phyloP scores from a whole-genome alignment of 1,140 invertebrate species.

The Archivesica marissinica region DNA sequence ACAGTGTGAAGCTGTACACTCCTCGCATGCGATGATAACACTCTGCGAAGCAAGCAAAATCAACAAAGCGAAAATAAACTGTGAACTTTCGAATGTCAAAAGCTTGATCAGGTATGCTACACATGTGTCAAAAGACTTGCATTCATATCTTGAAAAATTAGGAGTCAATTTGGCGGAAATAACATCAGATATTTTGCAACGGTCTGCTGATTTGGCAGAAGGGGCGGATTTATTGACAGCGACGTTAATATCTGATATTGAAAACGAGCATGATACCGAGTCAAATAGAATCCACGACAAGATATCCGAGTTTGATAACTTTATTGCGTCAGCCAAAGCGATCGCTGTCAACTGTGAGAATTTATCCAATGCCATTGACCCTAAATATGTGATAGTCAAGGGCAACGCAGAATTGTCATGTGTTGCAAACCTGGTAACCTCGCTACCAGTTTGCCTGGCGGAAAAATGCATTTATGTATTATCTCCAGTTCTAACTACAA shows the following conservation, averaged over 20 bases:
- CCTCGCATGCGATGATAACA: slow-evolving; percentile 34
- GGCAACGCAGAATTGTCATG: not conserved
- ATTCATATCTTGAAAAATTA: slow-evolving; percentile 51
- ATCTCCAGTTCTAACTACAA: not conserved
- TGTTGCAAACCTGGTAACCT: not conserved
- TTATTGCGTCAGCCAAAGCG: slow-evolving; percentile 47
- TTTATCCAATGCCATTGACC: slow-evolving; percentile 38
- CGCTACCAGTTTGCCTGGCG: not conserved
- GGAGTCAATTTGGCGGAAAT: slow-evolving; percentile 35
- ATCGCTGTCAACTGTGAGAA: slow-evolving; percentile 32
- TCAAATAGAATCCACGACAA: slow-evolving; percentile 30
- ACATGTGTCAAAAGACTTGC: slow-evolving; percentile 39
- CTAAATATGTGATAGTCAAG: slow-evolving; percentile 11
- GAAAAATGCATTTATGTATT: slow-evolving; percentile 41
- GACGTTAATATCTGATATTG: slow-evolving; percentile 21
- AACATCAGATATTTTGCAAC: slow-evolving; percentile 14
- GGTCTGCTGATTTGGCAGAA: slow-evolving; percentile 14
- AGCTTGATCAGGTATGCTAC: slow-evolving; percentile 51
- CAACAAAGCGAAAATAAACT: slow-evolving; percentile 10
- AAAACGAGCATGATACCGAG: slow-evolving; percentile 29
- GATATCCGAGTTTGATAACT: slow-evolving; percentile 55
- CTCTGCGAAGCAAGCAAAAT: slow-evolving; percentile 13
- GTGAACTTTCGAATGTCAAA: not conserved
- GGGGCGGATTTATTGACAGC: not conserved
- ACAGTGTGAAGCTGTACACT: slow-evolving; percentile 42